These are phyloP conservation scores for Parauchenoglanis punctatus DNA, from an alignment of 2,797 vertebrate genomes.

Conservation along the genomic window DNA sequence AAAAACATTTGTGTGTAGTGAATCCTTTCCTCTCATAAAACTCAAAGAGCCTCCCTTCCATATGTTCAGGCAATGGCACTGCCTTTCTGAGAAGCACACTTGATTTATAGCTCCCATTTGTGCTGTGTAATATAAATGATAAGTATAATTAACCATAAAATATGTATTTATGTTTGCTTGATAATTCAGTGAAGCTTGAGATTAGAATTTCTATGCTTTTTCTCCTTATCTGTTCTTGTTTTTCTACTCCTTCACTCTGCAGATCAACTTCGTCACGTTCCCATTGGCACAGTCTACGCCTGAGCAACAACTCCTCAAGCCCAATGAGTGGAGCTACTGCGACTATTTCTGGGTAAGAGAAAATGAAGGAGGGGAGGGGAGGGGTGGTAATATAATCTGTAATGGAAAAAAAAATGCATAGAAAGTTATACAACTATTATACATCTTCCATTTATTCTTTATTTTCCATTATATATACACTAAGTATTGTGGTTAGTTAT, in stretches of 20 bases:
- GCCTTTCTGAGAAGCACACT: background rate
- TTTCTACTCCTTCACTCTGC: constrained; percentile 45
- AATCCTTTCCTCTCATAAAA: background rate
- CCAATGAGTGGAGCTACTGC: constrained; percentile 97
- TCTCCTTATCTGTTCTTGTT: background rate
- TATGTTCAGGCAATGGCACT: background rate
- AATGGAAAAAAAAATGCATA: background rate
- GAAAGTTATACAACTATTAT: background rate
- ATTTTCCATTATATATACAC: background rate
- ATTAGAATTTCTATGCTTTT: background rate
- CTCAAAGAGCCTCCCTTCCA: background rate
- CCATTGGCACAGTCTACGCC: constrained; percentile 88
- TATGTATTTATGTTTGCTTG: background rate
- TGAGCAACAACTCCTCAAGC: constrained; percentile 95
- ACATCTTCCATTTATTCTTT: background rate
- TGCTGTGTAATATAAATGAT: background rate
- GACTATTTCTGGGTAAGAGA: constrained; percentile 96
- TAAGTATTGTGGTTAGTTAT: background rate
- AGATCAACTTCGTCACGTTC: constrained; percentile 97
- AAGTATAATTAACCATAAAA: background rate
- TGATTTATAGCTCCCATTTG: constrained; percentile 8
- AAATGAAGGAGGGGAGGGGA: background rate
- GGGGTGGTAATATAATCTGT: background rate
- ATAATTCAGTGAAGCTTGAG: background rate
- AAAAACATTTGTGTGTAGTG: background rate